Base-by-base conservation (phyloP, 2,888 invertebrate species). In the Pediacus dermestoides region DNA sequence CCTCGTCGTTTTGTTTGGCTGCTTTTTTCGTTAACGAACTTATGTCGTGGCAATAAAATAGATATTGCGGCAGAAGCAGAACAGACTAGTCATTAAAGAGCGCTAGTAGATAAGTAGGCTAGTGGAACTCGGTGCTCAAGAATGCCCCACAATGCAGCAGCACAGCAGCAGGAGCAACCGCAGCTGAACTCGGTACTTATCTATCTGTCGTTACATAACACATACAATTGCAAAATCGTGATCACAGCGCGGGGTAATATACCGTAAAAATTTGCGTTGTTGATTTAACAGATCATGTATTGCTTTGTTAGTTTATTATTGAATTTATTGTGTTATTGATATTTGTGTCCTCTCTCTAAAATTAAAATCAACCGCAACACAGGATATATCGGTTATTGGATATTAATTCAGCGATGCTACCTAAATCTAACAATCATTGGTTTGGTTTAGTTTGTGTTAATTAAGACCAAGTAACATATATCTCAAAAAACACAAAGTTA, bases 51-150 rank as follows among this genome's bases (percentile, higher is more conserved):
- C n/a, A n/a, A n/a, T n/a, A n/a, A n/a, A n/a, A n/a, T n/a, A n/a
- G n/a, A n/a, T n/a, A 23, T 23, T 23, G 23, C 23, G 4, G 23
- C 23, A 23, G 23, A 23, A 23, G 23, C 9, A 23, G 23, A 23
- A 23, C 10, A 23, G n/a, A n/a, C n/a, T n/a, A n/a, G n/a, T n/a
- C 25, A 9, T 25, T 6, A 9, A n/a, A 23, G n/a, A 23, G 23
- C 8, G 10, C 23, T 23, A 23, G 8, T 14, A 58, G 50, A n/a
- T n/a, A 66, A 65, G 60, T 66, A 66, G 66, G 65, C 64, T 64
- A 66, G 63, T 66, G 47, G 64, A 63, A 56, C 63, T 28, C 28
- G 61, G 49, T 54, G 55, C 55, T 56, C 53, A 54, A 53, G 51
- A 54, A 45, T 53, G 44, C 42, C 28, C 28, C 28, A 28, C 28